Evolutionary conservation across 2,888 invertebrate genomes (phyloP), one percentile per base, ranked within the genome.

Genomic region (Gryllus longicercus): DNA sequence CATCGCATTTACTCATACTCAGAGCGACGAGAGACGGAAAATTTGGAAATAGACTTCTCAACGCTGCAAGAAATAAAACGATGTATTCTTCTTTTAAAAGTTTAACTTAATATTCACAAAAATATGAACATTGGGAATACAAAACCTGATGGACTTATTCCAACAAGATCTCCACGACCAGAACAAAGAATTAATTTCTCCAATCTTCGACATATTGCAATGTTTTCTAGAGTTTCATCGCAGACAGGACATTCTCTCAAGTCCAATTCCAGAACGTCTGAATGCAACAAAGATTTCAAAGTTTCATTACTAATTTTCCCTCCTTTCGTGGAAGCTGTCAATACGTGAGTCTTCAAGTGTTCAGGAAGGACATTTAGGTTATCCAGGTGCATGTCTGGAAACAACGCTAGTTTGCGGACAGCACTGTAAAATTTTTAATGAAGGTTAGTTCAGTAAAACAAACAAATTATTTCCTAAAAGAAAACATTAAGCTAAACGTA

Each of bases 141-240:
- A 8, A 21, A 38, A 80, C 80, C 80, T 78, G 49, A 16, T 21
- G 78, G 16, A 51, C 38, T 80, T 14, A 80, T 18, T 11, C 50
- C 51, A 38, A 75, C 50, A 10, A 11, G 23, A 14, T 80, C 74
- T 14, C 75, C 78, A 18, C 75, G 21, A 14, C 79, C 75, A 77
- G 76, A 49, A 23, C 84, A 84, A 50, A 87, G 83, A 83, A 85
- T 83, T 74, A 87, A 81, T 80, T 84, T 84, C 79, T 81, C 82
- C 75, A 87, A 82, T 82, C 85, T 83, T 51, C 80, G 81, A 83
- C 86, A 86, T 11, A 79, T 81, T 51, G 80, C 80, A 51, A 87
- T 80, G 76, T 84, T 84, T 50, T 84, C 80, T 76, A 88, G 83
- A 74, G 86, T 84, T 50, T 86, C 84, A 82, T 87, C 86, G 81